phyloP scores from a whole-genome alignment of 2,113 vertebrate species.

The Smithornis capensis region DNA sequence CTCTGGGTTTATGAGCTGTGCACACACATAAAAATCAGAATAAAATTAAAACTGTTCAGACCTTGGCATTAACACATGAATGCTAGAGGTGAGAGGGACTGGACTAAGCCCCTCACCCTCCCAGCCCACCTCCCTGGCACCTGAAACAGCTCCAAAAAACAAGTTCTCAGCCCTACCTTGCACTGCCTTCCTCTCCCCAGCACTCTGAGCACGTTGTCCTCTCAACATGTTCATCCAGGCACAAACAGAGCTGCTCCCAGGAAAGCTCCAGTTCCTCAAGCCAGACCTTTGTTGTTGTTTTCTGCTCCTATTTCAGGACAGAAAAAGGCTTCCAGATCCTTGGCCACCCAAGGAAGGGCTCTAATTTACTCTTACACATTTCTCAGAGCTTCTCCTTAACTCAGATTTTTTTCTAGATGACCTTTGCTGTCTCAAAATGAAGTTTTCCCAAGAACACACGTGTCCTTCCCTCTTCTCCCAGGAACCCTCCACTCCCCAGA shows the following conservation, averaged over 20 bases:
- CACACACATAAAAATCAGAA: not conserved
- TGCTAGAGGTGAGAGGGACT: not conserved
- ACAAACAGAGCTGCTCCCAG: not conserved
- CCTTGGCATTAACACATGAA: fast-evolving
- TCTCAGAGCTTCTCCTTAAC: not conserved
- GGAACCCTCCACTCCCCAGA: not conserved
- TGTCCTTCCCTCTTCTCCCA: not conserved
- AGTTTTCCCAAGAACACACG: fast-evolving
- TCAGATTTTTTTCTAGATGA: not conserved
- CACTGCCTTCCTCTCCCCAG: not conserved
- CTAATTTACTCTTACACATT: fast-evolving
- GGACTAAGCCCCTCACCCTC: not conserved
- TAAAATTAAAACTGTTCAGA: not conserved
- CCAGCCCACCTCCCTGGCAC: not conserved
- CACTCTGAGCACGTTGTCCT: fast-evolving
- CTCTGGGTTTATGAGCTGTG: not conserved
- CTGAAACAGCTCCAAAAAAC: not conserved
- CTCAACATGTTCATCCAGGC: fast-evolving
- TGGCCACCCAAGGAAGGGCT: not conserved
- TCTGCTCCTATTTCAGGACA: not conserved
- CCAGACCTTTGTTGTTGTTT: not conserved
- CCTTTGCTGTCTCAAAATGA: not conserved
- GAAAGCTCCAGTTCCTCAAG: not conserved
- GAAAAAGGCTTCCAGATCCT: not conserved
- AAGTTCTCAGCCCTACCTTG: not conserved